Evolutionary conservation across 2,113 vertebrate genomes (phyloP).

Genomic region (Dascyllus trimaculatus): DNA sequence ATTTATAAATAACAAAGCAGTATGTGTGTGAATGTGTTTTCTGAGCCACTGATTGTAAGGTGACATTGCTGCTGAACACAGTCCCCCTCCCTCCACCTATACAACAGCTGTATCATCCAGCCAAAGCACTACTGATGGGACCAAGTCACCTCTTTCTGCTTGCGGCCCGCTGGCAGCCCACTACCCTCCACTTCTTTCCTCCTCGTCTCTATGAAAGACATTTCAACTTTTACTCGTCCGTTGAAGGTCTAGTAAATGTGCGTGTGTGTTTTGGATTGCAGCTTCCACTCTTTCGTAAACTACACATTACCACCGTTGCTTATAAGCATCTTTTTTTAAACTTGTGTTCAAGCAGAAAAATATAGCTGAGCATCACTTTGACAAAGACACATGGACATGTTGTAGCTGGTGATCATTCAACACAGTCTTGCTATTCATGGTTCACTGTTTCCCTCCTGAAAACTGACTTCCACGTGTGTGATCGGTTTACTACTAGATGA

Average conservation of each 20-base stretch:
- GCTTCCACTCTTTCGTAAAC: too few relatives aligned
- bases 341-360: neutral
- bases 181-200: neutral
- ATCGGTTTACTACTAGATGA: too few relatives aligned
- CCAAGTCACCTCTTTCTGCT: slow-evolving; percentile 21
- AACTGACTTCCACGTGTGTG: too few relatives aligned
- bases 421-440: neutral
- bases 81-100: neutral
- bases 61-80: slow-evolving; percentile 45
- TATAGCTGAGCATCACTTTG: too few relatives aligned
- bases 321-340: too few relatives aligned
- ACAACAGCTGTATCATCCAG: slow-evolving; percentile 34
- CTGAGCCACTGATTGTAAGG: slow-evolving; percentile 35
- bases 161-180: neutral
- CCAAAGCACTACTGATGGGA: slow-evolving; percentile 20
- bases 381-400: too few relatives aligned
- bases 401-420: too few relatives aligned
- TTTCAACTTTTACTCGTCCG: neutral
- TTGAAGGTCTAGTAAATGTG: neutral
- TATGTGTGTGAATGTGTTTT: neutral
- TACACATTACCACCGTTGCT: too few relatives aligned
- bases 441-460: too few relatives aligned
- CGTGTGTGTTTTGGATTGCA: neutral
- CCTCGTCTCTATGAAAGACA: neutral
- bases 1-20: too few relatives aligned